Evolutionary conservation across 2,797 vertebrate genomes (phyloP).

Genomic region (Sebastolobus altivelis): DNA sequence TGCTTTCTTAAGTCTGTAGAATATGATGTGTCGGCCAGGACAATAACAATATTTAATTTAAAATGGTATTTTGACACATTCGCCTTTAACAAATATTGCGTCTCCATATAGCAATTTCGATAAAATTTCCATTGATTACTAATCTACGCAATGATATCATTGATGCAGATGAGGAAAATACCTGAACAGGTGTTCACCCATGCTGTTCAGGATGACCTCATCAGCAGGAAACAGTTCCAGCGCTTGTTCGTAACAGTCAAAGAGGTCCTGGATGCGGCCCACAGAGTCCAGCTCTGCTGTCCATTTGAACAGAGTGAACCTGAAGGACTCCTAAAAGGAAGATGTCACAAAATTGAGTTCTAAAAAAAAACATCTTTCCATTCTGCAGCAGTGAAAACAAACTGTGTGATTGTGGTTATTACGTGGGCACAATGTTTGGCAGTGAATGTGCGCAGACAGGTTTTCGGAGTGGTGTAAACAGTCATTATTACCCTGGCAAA

Average conservation of each 20-base stretch:
- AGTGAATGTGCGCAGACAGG: not conserved
- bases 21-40: too few relatives aligned
- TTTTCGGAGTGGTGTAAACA: conserved; percentile 6
- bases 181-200: conserved; percentile 99
- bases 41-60: too few relatives aligned
- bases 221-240: conserved; percentile 94
- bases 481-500: conserved; percentile 88
- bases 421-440: not conserved
- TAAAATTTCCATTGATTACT: too few relatives aligned
- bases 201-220: conserved; percentile 97
- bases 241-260: conserved; percentile 96
- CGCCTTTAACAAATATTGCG: too few relatives aligned
- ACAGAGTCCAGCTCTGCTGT: conserved; percentile 94
- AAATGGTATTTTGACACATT: too few relatives aligned
- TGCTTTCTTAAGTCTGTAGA: too few relatives aligned
- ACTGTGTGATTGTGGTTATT: not conserved
- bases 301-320: conserved; percentile 96
- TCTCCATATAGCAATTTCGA: too few relatives aligned
- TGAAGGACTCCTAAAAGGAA: conserved; percentile 91
- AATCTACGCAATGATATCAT: not conserved
- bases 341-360: not conserved
- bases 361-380: not conserved
- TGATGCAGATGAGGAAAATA: conserved; percentile 62
- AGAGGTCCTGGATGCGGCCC: conserved; percentile 92
- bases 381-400: conserved; percentile 6